Conservation (phyloP, 2,113 vertebrate genomes). For the Asarcornis scutulata region DNA sequence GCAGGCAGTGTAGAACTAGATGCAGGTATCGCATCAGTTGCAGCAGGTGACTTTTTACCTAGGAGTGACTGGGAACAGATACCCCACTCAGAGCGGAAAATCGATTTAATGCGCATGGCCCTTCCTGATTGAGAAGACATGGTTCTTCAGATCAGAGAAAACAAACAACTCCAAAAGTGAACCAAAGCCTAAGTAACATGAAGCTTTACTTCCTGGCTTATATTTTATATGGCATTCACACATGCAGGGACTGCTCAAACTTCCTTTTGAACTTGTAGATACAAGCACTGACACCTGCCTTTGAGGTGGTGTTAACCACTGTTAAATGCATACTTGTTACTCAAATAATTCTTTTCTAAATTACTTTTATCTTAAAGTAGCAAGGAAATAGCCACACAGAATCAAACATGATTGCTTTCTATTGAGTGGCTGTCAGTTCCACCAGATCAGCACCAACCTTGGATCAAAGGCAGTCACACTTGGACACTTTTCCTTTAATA, state of each 20-base stretch:
- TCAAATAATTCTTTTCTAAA: not conserved
- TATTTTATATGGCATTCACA: not conserved
- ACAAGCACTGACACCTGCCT: not conserved
- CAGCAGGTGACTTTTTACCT: not conserved
- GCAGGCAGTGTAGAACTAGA: not conserved
- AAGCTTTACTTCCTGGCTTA: not conserved
- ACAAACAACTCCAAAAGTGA: not conserved
- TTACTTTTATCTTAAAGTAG: conserved; percentile 43
- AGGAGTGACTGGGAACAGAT: not conserved
- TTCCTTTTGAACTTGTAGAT: not conserved
- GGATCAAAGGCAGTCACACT: conserved; percentile 59
- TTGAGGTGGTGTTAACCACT: not conserved
- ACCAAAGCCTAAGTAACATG: not conserved
- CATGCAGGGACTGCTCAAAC: not conserved
- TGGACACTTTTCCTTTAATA: conserved; percentile 32
- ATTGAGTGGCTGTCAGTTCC: conserved; percentile 43
- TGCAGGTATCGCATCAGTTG: not conserved
- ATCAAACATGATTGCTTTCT: conserved; percentile 29
- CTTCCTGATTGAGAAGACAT: not conserved
- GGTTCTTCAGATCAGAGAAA: not conserved
- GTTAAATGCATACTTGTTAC: not conserved
- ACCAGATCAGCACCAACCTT: conserved; percentile 14
- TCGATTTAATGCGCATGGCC: not conserved
- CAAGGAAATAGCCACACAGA: not conserved
- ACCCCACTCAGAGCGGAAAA: not conserved